A percentile compares a stretch with the other conserved stretches of the same genome.
Conservation (phyloP, 2,888 invertebrate species). For the Clitarchus hookeri region DNA sequence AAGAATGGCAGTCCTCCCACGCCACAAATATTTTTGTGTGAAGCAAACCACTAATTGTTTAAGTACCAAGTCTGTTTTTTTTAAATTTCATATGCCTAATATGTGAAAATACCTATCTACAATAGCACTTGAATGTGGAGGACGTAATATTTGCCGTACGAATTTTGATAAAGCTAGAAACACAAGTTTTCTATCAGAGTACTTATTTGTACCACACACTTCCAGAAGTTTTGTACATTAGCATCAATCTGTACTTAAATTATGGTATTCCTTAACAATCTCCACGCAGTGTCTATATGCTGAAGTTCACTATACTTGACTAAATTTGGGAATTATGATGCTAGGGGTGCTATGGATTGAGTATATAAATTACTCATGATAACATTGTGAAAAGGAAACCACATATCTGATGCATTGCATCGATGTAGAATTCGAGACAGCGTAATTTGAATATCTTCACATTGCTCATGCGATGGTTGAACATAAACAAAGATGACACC, state of each 20-base stretch:
- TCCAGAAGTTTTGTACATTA: neutral
- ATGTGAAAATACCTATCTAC: no score
- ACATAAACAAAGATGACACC: neutral
- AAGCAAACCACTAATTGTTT: no score
- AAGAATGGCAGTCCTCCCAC: no score
- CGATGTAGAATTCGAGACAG: conserved; percentile 20
- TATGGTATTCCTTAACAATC: neutral
- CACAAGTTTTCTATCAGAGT: no score
- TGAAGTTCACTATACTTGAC: neutral
- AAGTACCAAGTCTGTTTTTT: no score
- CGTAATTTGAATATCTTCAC: neutral
- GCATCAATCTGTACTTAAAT: neutral
- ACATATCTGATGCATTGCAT: neutral
- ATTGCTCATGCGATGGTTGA: neutral
- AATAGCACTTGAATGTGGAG: no score
- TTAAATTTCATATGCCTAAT: no score
- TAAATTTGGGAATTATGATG: neutral
- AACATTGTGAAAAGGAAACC: neutral
- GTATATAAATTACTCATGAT: neutral
- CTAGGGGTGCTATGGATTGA: neutral
- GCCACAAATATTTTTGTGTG: no score
- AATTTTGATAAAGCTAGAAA: no score
- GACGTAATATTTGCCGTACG: no score
- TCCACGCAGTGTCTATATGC: no score
- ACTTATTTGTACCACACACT: neutral